Percentiles rank a stretch among this genome's conserved stretches.
Conservation (phyloP, 2,797 vertebrate genomes). For the Amphiprion clarkii region DNA sequence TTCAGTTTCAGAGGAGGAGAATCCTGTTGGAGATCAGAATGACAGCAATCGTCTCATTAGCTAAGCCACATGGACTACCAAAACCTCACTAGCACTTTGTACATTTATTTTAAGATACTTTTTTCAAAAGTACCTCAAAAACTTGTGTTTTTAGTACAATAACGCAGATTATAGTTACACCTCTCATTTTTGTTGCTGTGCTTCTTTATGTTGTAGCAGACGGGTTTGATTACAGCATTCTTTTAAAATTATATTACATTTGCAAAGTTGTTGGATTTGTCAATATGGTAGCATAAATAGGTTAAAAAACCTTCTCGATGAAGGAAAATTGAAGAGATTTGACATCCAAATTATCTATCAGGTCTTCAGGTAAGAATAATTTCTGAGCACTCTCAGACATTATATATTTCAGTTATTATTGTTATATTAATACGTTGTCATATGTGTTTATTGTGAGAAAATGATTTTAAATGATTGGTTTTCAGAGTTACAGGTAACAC, state of each 20-base stretch:
- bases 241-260: too few species aligned
- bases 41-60: constrained; percentile 42
- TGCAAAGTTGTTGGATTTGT: background rate
- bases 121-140: background rate
- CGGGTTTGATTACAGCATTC: background rate
- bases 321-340: background rate
- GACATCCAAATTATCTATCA: background rate
- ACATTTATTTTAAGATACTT: background rate
- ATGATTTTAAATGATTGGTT: background rate
- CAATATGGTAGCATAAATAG: background rate
- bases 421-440: background rate
- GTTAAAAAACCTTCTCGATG: background rate
- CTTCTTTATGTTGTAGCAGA: background rate
- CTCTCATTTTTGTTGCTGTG: background rate
- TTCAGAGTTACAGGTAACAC: background rate
- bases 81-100: constrained; percentile 37
- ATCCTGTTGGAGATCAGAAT: constrained; percentile 44
- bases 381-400: background rate
- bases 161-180: constrained; percentile 2
- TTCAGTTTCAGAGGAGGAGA: constrained; percentile 53
- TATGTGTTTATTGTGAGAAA: background rate
- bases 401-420: too few species aligned
- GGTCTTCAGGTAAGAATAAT: constrained; percentile 2
- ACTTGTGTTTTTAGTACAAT: background rate
- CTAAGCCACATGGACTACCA: constrained; percentile 22